Percentiles rank a stretch among this genome's conserved stretches.
Conservation (phyloP, 2,888 invertebrate species). For the Hemithea aestivaria region DNA sequence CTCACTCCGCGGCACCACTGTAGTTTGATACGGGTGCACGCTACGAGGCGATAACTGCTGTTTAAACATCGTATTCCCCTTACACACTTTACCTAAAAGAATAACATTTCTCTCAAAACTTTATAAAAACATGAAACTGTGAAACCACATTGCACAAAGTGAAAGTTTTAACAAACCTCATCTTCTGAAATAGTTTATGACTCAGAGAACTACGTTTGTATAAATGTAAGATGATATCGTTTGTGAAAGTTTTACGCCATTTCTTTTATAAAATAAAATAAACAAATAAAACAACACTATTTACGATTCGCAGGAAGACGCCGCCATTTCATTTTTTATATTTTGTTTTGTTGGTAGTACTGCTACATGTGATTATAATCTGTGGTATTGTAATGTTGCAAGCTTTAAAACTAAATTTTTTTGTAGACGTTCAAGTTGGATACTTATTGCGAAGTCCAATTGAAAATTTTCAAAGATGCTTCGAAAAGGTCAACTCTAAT, state of each 20-base stretch:
- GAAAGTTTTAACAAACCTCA: slow-evolving; percentile 19
- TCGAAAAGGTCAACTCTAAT: too few species aligned
- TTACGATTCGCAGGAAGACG: background rate
- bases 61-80: slow-evolving; percentile 61
- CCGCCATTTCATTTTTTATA: slow-evolving; percentile 1
- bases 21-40: slow-evolving; percentile 74
- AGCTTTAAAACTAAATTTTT: too few species aligned
- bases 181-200: slow-evolving; percentile 8
- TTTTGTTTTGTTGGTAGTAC: too few species aligned
- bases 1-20: slow-evolving; percentile 67
- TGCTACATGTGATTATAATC: too few species aligned
- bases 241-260: too few species aligned
- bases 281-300: background rate
- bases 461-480: too few species aligned
- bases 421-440: too few species aligned
- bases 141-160: slow-evolving; percentile 3
- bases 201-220: too few species aligned
- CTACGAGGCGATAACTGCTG: slow-evolving; percentile 68
- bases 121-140: slow-evolving; percentile 21
- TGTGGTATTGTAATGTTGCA: too few species aligned
- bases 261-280: too few species aligned
- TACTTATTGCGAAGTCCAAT: too few species aligned
- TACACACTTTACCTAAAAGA: slow-evolving; percentile 33
- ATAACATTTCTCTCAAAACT: slow-evolving; percentile 14
- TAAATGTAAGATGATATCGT: too few species aligned